Evolutionary conservation across 2,888 invertebrate species (phyloP).

Genomic region (Hemaris fuciformis): DNA sequence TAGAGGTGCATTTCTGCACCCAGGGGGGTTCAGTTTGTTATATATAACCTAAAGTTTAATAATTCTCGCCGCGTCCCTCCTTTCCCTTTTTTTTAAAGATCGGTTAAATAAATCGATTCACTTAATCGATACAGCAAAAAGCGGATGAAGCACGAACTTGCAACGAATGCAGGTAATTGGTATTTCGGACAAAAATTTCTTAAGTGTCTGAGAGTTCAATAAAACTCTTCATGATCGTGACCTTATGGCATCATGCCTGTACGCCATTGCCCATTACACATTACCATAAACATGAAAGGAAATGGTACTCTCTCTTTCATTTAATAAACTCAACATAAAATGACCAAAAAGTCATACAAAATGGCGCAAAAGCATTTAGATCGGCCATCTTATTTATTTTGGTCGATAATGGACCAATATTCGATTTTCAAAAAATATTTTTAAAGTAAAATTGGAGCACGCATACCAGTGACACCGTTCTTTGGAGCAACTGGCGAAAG

Average conservation of each 20-base stretch:
- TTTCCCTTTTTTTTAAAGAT: neutral
- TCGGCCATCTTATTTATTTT: neutral
- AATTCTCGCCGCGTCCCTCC: too few species aligned
- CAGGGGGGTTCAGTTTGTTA: too few species aligned
- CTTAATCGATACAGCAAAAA: too few species aligned
- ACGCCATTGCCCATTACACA: too few species aligned
- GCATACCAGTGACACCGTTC: neutral
- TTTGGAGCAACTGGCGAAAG: constrained; percentile 18
- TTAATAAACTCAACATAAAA: neutral
- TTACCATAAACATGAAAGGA: too few species aligned
- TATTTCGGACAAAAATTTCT: neutral
- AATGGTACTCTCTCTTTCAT: neutral
- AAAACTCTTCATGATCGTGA: neutral
- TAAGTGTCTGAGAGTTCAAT: neutral
- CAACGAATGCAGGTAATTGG: too few species aligned
- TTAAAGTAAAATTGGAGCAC: neutral
- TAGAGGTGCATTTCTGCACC: too few species aligned
- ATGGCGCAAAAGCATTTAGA: neutral
- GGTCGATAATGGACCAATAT: neutral
- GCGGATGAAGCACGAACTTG: too few species aligned
- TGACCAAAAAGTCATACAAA: neutral
- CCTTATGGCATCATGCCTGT: too few species aligned
- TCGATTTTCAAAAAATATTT: neutral
- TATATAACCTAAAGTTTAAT: too few species aligned
- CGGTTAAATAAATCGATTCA: too few species aligned